Percentiles rank a stretch among this genome's conserved stretches.
phyloP scores from a whole-genome alignment of 2,888 invertebrate species.

The Agrochola lychnidis region DNA sequence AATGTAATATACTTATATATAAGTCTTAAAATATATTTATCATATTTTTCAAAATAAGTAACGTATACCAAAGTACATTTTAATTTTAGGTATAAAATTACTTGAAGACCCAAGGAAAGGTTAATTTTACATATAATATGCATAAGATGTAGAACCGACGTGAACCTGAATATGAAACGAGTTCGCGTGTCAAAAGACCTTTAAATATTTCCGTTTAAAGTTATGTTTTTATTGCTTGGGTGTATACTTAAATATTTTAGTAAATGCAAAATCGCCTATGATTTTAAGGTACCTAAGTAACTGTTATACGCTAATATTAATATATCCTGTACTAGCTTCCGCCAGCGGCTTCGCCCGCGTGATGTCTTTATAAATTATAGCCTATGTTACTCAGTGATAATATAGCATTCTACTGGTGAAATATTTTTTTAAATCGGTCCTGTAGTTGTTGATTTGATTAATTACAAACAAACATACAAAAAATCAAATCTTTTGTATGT shows the following conservation, averaged over 20 bases:
- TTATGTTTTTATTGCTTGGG: constrained; percentile 70
- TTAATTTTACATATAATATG: constrained; percentile 31
- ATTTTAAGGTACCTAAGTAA: background rate
- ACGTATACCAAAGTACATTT: background rate
- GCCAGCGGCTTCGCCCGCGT: no score
- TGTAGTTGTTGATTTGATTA: no score
- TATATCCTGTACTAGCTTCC: background rate
- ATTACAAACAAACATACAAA: no score
- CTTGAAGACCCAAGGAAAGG: constrained; percentile 12
- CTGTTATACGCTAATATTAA: constrained; percentile 9
- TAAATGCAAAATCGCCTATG: constrained; percentile 42
- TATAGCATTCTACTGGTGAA: no score
- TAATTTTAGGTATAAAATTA: constrained; percentile 1
- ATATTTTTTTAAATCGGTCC: no score
- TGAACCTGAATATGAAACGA: constrained; percentile 68
- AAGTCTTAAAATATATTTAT: background rate
- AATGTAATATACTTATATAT: no score
- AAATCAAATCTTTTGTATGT: no score
- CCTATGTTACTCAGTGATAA: no score
- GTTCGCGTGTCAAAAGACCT: constrained; percentile 76
- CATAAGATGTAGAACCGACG: constrained; percentile 40
- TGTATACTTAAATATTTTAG: constrained; percentile 46
- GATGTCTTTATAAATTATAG: no score
- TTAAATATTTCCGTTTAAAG: constrained; percentile 76
- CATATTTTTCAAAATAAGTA: background rate